Evolutionary conservation across 2,113 vertebrate species (phyloP).

Genomic region (Aramus guarauna): DNA sequence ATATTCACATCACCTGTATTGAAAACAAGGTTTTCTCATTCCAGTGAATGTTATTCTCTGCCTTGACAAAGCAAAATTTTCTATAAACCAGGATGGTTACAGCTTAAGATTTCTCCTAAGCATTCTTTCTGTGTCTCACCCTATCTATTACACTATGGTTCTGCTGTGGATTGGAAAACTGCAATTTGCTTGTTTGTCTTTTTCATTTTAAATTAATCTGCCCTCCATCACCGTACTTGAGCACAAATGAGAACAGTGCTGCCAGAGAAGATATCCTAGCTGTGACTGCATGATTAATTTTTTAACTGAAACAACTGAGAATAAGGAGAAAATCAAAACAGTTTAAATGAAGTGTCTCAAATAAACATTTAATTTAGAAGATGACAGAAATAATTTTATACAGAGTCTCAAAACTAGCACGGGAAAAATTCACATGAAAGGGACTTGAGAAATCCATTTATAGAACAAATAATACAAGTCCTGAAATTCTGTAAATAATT

Average conservation of each 20-base stretch:
- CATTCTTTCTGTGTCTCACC: neutral
- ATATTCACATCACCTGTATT: neutral
- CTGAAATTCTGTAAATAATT: neutral
- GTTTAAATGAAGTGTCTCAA: slow-evolving; percentile 55
- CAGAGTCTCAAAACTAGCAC: slow-evolving; percentile 10
- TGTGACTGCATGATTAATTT: slow-evolving; percentile 41
- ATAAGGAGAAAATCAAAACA: slow-evolving; percentile 58
- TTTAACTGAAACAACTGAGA: slow-evolving; percentile 42
- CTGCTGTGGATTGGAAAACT: neutral
- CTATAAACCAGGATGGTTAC: neutral
- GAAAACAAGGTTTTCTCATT: neutral
- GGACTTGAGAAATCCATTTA: slow-evolving; percentile 29
- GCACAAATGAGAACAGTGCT: slow-evolving; percentile 5
- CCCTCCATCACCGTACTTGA: neutral
- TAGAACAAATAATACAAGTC: slow-evolving; percentile 2
- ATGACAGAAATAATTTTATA: neutral
- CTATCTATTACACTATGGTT: neutral
- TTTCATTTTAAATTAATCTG: slow-evolving; percentile 27
- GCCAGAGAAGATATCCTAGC: slow-evolving; percentile 5
- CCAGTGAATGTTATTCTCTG: neutral
- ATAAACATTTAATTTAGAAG: slow-evolving; percentile 65
- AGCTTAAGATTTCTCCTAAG: neutral
- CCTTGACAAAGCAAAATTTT: slow-evolving; percentile 8
- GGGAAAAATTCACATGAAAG: slow-evolving; percentile 26
- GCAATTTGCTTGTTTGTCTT: slow-evolving; percentile 18